phyloP scores from a whole-genome alignment of 2,113 vertebrate species.

The Anhinga anhinga region DNA sequence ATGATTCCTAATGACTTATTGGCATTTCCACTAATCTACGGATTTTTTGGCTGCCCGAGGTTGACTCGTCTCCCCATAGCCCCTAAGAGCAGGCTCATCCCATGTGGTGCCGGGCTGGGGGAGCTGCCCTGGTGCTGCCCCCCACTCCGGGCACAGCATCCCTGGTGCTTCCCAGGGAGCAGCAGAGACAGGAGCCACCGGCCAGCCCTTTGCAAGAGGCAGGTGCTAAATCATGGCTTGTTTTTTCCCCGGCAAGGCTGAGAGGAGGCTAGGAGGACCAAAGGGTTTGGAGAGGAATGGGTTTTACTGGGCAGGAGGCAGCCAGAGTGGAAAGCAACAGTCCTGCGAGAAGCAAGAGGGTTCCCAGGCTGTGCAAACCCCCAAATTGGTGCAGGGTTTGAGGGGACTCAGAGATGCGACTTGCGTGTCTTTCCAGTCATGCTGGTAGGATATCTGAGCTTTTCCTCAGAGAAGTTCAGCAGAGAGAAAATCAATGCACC shows the following conservation, averaged over 20 bases:
- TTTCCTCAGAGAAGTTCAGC: neutral
- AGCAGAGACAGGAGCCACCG: neutral
- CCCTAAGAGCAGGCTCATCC: neutral
- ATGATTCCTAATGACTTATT: slow-evolving; percentile 54
- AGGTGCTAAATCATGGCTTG: neutral
- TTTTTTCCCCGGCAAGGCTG: neutral
- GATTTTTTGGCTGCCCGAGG: neutral
- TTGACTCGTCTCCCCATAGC: neutral
- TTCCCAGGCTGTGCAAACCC: neutral
- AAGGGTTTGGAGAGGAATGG: neutral
- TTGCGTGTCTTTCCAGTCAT: neutral
- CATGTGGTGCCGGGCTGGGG: rapidly evolving
- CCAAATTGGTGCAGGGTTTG: too few relatives aligned
- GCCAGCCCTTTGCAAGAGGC: neutral
- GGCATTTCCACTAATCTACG: slow-evolving; percentile 22
- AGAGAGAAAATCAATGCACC: neutral
- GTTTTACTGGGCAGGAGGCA: neutral
- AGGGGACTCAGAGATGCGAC: neutral
- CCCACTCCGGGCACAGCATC: neutral
- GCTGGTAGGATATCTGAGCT: neutral
- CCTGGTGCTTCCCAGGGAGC: neutral
- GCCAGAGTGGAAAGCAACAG: neutral
- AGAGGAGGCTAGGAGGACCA: neutral
- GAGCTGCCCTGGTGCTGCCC: neutral
- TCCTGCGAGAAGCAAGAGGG: neutral